Evolutionary conservation across 37 sponge, comb jelly and placozoan genomes (phyloP).

Genomic region (Corticium candelabrum): DNA sequence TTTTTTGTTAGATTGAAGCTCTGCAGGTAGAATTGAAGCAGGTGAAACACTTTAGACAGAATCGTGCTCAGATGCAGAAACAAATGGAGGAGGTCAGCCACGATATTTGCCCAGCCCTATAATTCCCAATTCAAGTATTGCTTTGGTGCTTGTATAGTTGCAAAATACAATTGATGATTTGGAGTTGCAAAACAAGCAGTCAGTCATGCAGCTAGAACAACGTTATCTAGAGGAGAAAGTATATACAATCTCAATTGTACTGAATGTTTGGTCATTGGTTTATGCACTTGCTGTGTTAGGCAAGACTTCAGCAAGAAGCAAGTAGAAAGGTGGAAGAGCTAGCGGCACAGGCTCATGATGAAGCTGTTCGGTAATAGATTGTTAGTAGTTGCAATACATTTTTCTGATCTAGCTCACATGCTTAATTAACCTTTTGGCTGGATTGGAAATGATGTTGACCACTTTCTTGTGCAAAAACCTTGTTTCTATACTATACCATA

Average conservation of each 20-base stretch:
- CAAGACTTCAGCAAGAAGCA: constrained; percentile 81
- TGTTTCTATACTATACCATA: too few species aligned
- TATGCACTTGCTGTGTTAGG: too few species aligned
- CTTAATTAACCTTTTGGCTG: too few species aligned
- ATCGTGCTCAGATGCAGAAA: constrained; percentile 59
- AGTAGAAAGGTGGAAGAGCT: constrained; percentile 73
- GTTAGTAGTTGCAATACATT: neutral
- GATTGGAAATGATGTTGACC: too few species aligned
- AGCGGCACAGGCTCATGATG: constrained; percentile 78
- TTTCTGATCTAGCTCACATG: too few species aligned
- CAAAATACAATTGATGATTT: constrained; percentile 20
- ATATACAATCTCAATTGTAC: too few species aligned
- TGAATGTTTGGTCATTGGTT: too few species aligned
- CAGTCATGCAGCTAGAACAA: constrained; percentile 47
- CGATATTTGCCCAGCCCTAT: too few species aligned
- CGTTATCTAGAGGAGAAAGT: constrained; percentile 78
- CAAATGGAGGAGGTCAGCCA: constrained; percentile 58
- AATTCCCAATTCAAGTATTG: too few species aligned
- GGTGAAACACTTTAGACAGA: constrained; percentile 70
- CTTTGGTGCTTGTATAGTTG: neutral
- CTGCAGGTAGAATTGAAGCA: constrained; percentile 79
- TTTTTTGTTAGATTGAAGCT: constrained; percentile 34
- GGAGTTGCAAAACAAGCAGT: constrained; percentile 34
- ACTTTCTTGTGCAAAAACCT: too few species aligned
- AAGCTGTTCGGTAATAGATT: constrained; percentile 73